phyloP scores from a whole-genome alignment of 2,113 vertebrate species.

The zebrafish (Danio rerio) region GRCz12tu NC_133189.1:38335001-38335500 shows the following conservation, averaged over 20 bases:
- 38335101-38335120: conserved; percentile 68
- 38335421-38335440: conserved; percentile 65
- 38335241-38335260: conserved; percentile 72
- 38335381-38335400: conserved; percentile 72
- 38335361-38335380: conserved; percentile 66
- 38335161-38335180: conserved; percentile 66
- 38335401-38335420: conserved; percentile 72
- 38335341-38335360: conserved; percentile 32
- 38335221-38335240: conserved; percentile 82
- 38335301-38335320: conserved; percentile 23
- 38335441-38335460: conserved; percentile 73
- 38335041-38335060: conserved; percentile 74
- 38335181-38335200: conserved; percentile 68
- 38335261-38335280: conserved; percentile 65
- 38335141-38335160: conserved; percentile 72
- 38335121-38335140: conserved; percentile 66
- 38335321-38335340: conserved; percentile 25
- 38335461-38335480: conserved; percentile 75
- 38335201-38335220: conserved; percentile 74
- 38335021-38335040: conserved; percentile 73
- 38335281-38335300: conserved; percentile 62
- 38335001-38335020: conserved; percentile 79
- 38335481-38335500: conserved; percentile 81
- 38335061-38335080: conserved; percentile 74
- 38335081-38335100: conserved; percentile 79